phyloP scores from a whole-genome alignment of 1,140 invertebrate genomes.

The Drosophila rhopaloa region DNA sequence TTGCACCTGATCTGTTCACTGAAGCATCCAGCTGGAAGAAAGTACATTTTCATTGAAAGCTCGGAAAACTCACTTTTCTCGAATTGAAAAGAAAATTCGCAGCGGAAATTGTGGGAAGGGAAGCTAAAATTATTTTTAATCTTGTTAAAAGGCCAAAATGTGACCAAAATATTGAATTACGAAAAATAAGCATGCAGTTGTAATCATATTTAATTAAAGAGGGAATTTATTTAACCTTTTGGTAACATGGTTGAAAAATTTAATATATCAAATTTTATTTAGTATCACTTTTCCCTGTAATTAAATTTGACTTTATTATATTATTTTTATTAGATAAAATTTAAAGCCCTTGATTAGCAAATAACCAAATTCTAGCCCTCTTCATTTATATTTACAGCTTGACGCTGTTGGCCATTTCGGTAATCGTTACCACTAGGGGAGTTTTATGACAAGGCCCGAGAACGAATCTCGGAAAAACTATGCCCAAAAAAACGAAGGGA shows the following conservation, averaged over 20 bases:
- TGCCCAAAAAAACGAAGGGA: constrained; percentile 11
- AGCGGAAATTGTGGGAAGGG: neutral
- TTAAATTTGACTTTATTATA: neutral
- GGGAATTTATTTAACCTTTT: neutral
- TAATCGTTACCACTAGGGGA: constrained; percentile 4
- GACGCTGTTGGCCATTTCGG: constrained; percentile 13
- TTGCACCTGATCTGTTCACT: constrained; percentile 38
- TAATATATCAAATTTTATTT: too few species aligned
- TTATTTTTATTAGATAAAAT: too few species aligned
- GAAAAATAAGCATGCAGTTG: neutral
- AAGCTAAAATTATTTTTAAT: constrained; percentile 19
- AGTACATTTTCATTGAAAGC: constrained; percentile 41
- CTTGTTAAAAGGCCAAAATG: constrained; percentile 27
- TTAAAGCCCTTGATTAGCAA: neutral
- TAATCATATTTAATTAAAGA: neutral
- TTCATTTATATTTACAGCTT: neutral
- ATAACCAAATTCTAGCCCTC: neutral
- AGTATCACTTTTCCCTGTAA: too few species aligned
- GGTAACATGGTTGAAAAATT: constrained; percentile 1
- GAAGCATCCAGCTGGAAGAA: constrained; percentile 29
- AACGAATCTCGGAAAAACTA: constrained; percentile 45
- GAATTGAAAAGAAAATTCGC: constrained; percentile 24
- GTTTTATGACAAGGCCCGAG: constrained; percentile 36
- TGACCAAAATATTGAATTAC: constrained; percentile 30
- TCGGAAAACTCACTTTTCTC: constrained; percentile 16